Evolutionary conservation across 2,888 invertebrate species (phyloP), one percentile per base, ranked within the genome.

Genomic region (Lathronympha strigana): DNA sequence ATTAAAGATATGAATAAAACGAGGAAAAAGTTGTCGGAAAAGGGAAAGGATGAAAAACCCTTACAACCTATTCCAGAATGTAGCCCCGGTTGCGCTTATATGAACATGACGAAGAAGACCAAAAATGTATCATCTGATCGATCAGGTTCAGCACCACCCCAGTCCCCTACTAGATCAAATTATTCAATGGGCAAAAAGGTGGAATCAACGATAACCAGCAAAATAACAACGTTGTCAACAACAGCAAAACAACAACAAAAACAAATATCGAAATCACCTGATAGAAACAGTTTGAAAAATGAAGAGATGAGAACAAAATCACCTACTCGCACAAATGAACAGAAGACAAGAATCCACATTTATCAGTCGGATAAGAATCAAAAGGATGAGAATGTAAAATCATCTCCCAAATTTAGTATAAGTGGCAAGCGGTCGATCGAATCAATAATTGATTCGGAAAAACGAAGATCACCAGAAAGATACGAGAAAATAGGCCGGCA

Each of bases 1-100:
- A 2, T 21, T 25, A 36, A n/a, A 31, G 43, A 78, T 51, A 81
- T 75, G 66, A 81, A 74, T 21, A 80, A 77, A 70, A 71, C 72
- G 5, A 79, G 71, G 40, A 72, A 68, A 61, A 73, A 69, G 38
- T 66, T 69, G 2, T 62, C 55, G 9, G 68, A 67, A 19, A 70
- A 67, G 58, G 47, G 62, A 54, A 53, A 50, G 43, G 51, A 25
- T 40, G 23, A 5, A 62, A 66, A 31, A 19, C 53, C 31, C 21
- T 61, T 67, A 36, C 62, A 47, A 13, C 31, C 51, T n/a, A 45
- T 57, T 15, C 57, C 43, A 31, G 57, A 57, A 57, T 57, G 57
- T 57, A 57, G 43, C 31, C 57, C 57, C n/a, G n/a, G 13, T n/a
- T 57, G 57, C 43, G 57, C 57, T 28, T 45, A 31, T 31, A 28